Evolutionary conservation across 1,140 invertebrate species (phyloP).

Genomic region (Phenacoccus solenopsis): DNA sequence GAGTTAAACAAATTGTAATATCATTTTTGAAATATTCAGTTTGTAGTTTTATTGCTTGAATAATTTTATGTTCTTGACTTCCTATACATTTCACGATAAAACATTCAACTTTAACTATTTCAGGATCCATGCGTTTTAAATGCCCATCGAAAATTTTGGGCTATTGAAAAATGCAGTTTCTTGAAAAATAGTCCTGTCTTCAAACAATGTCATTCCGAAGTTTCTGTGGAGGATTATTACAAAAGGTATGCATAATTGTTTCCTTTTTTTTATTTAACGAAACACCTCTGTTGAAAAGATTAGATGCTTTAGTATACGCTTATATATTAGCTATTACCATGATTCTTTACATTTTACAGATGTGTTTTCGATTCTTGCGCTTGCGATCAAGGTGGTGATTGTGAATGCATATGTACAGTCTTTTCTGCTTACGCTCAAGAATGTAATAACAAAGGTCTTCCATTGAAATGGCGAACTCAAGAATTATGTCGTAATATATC

Average conservation of each 20-base stretch:
- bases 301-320: not conserved
- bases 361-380: conserved; percentile 73
- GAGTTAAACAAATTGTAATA: too few relatives aligned
- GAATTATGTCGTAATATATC: conserved; percentile 72
- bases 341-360: conserved; percentile 30
- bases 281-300: not conserved
- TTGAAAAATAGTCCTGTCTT: conserved; percentile 56
- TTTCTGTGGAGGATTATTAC: conserved; percentile 52
- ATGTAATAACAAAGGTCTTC: conserved; percentile 55
- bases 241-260: conserved; percentile 33
- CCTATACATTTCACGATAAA: too few relatives aligned
- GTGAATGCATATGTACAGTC: conserved; percentile 77
- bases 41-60: too few relatives aligned
- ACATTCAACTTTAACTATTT: too few relatives aligned
- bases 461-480: conserved; percentile 65
- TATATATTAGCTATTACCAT: not conserved
- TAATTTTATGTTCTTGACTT: too few relatives aligned
- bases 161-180: conserved; percentile 54
- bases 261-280: not conserved
- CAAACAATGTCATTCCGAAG: conserved; percentile 61
- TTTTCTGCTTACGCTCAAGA: conserved; percentile 71
- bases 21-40: too few relatives aligned
- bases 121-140: conserved; percentile 56
- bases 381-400: conserved; percentile 79
- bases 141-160: conserved; percentile 64